Evolutionary conservation across 2,113 vertebrate species (phyloP).

Genomic region (Falco punctatus): DNA sequence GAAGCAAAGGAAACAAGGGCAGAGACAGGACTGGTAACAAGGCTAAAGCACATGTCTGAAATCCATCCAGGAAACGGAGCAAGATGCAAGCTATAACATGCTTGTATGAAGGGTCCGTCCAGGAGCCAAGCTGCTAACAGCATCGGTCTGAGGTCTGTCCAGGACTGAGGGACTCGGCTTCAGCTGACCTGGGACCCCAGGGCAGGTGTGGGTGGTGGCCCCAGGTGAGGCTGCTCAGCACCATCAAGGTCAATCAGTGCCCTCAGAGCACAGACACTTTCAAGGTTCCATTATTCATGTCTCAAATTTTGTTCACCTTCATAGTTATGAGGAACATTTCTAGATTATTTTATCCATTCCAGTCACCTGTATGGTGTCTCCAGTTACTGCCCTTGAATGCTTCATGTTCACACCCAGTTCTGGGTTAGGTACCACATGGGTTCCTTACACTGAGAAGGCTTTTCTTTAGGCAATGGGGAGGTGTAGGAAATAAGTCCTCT

Average conservation of each 20-base stretch:
- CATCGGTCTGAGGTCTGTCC: fast-evolving
- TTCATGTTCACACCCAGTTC: neutral
- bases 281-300: neutral
- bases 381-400: neutral
- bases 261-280: neutral
- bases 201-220: neutral
- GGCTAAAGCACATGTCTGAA: neutral
- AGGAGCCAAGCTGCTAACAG: neutral
- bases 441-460: too few relatives aligned
- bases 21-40: neutral
- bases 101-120: neutral
- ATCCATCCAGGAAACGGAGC: neutral
- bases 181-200: neutral
- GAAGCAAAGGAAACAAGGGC: neutral
- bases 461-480: neutral
- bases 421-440: neutral
- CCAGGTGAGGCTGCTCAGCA: neutral
- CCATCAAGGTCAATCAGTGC: neutral
- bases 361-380: neutral
- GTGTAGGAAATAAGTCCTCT: neutral
- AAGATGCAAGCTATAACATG: fast-evolving
- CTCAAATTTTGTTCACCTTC: neutral
- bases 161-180: neutral
- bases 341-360: neutral
- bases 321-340: neutral